phyloP scores from a whole-genome alignment of 92 coral and sea anemone genomes.

The Diadumene lineata region DNA sequence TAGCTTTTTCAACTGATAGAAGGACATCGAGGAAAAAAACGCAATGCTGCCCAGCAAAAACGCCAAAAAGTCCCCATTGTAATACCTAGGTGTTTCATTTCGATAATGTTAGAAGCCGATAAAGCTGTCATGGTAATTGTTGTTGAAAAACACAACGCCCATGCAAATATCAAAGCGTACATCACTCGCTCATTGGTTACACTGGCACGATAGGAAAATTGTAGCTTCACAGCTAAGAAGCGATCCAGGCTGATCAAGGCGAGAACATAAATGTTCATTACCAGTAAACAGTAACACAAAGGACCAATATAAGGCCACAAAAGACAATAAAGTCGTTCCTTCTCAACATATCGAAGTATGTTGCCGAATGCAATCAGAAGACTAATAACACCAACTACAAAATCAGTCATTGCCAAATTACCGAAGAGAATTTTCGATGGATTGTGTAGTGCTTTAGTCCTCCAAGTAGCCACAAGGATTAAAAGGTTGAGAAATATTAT shows the following conservation, averaged over 20 bases:
- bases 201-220: background rate
- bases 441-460: conserved; percentile 1
- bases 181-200: conserved; percentile 14
- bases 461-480: conserved; percentile 9
- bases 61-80: background rate
- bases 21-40: background rate
- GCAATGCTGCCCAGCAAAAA: background rate
- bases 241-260: conserved; percentile 9
- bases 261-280: background rate
- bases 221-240: conserved; percentile 10
- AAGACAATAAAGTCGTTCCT: background rate
- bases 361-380: background rate
- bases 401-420: conserved; percentile 12
- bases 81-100: background rate
- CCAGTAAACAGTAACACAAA: background rate
- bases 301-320: background rate
- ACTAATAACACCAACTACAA: background rate
- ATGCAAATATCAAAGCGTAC: background rate
- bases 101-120: background rate
- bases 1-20: background rate
- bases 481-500: conserved; percentile 1
- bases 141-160: background rate
- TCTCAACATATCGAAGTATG: background rate
- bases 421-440: conserved; percentile 8
- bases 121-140: background rate